These are phyloP conservation scores for Amphimallon solstitiale DNA, from an alignment of 2,888 invertebrate genomes.

Conservation along the genomic window DNA sequence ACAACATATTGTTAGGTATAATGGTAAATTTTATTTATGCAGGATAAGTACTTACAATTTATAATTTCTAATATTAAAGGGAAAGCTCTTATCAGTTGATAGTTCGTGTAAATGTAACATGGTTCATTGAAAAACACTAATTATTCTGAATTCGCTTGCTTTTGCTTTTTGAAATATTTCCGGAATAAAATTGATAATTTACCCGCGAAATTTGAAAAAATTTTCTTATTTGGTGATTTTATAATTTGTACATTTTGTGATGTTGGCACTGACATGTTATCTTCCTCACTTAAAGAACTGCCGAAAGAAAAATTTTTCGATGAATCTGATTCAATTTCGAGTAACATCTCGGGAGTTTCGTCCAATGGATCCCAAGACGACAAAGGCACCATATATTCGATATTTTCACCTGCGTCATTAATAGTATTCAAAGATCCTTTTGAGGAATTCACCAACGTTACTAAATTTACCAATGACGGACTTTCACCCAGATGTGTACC, in stretches of 20 bases:
- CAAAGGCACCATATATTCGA: constrained; percentile 67
- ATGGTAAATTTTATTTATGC: too few relatives aligned
- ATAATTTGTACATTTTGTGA: constrained; percentile 27
- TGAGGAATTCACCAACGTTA: constrained; percentile 65
- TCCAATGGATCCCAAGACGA: constrained; percentile 67
- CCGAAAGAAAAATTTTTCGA: constrained; percentile 31
- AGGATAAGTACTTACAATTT: too few relatives aligned
- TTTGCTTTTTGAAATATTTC: constrained; percentile 48
- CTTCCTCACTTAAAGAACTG: constrained; percentile 5
- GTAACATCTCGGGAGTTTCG: constrained; percentile 25
- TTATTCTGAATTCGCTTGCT: not conserved
- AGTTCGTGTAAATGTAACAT: not conserved
- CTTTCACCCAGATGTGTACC: constrained; percentile 68
- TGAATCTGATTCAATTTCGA: constrained; percentile 30
- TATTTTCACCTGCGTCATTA: constrained; percentile 56
- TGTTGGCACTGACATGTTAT: not conserved
- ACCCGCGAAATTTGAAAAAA: constrained; percentile 52
- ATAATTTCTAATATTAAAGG: too few relatives aligned
- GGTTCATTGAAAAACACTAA: not conserved
- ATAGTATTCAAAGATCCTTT: constrained; percentile 49
- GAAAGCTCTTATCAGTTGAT: too few relatives aligned
- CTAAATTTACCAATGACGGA: constrained; percentile 70
- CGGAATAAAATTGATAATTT: constrained; percentile 55
- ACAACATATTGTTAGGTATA: not conserved
- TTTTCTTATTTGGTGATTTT: constrained; percentile 26